Base-by-base conservation (phyloP, 2,113 vertebrate genomes). In the Seriola dumerili region DNA sequence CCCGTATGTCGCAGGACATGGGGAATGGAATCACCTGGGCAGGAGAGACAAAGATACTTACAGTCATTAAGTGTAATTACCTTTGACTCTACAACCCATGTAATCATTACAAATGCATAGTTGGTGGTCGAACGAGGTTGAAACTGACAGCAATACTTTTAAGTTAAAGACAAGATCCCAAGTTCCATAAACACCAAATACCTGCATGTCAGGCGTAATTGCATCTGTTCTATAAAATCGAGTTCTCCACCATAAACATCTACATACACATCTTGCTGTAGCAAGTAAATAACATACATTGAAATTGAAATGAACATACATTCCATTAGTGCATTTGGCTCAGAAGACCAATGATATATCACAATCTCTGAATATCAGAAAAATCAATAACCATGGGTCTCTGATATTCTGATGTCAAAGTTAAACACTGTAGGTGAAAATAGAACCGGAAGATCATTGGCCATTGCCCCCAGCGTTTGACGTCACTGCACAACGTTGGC, bases 1-100 rank as follows among this genome's bases (percentile, higher is more conserved):
- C 95, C 87, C 96, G 95, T 23, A 97, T 92, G 90, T 99, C 97
- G 86, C 98, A 99, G 79, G 97, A 97, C 96, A 97, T 97, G 55
- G 98, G 98, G 85, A 99, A 99, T 0, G 97, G 98, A 62, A 97
- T 97, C 88, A 99, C 98, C 98, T 99, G 87, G 34, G 78, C 9
- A 84, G 44, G n/a, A 89, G 21, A 86, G 11, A 83, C 48, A 72
- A n/a, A 81, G 8, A 85, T 6, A 68, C n/a, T 50, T 13, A 32
- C 34, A 52, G 5, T 62, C 0, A 69, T 10, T 14, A 69, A 9
- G 17, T 29, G 8, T n/a, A 46, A 55, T n/a, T 25, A 12, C 19
- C 14, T 29, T 8, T 55, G 48, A 57, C 21, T 58, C 62, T 68
- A 13, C 13, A 55, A 54, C 58, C 9, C 8, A 13, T 9, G 58